Conservation (phyloP, 2,113 vertebrate species). For the Protobothrops flavoviridis region DNA sequence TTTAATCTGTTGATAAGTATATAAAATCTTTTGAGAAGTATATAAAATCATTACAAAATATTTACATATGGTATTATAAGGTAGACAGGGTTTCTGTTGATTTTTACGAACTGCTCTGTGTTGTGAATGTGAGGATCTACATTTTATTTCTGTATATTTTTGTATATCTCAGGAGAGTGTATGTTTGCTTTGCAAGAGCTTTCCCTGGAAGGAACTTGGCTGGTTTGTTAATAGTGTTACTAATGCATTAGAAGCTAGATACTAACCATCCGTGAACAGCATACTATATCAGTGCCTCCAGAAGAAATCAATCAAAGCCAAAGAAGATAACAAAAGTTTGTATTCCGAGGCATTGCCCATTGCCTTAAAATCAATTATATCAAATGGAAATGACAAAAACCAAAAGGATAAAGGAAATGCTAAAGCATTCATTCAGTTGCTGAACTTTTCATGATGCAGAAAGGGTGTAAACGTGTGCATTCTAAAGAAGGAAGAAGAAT, state of each 20-base stretch:
- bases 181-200: slow-evolving; percentile 31
- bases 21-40: neutral
- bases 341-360: slow-evolving; percentile 27
- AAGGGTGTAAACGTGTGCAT: neutral
- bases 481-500: neutral
- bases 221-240: slow-evolving; percentile 19
- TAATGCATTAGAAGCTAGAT: slow-evolving; percentile 27
- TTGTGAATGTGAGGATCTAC: slow-evolving; percentile 38
- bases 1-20: neutral
- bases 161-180: slow-evolving; percentile 16
- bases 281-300: slow-evolving; percentile 31
- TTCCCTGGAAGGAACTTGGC: slow-evolving; percentile 38
- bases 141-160: slow-evolving; percentile 28
- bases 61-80: slow-evolving; percentile 5
- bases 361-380: slow-evolving; percentile 29
- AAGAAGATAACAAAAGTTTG: slow-evolving; percentile 37
- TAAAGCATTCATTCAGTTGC: neutral
- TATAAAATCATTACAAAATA: slow-evolving; percentile 4
- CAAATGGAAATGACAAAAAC: slow-evolving; percentile 37
- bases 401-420: neutral
- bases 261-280: slow-evolving; percentile 20
- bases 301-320: slow-evolving; percentile 25
- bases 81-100: slow-evolving; percentile 40
- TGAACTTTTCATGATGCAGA: neutral
- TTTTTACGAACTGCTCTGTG: slow-evolving; percentile 27